Evolutionary conservation across 2,888 invertebrate genomes (phyloP).

Genomic region (Eretmocerus hayati): DNA sequence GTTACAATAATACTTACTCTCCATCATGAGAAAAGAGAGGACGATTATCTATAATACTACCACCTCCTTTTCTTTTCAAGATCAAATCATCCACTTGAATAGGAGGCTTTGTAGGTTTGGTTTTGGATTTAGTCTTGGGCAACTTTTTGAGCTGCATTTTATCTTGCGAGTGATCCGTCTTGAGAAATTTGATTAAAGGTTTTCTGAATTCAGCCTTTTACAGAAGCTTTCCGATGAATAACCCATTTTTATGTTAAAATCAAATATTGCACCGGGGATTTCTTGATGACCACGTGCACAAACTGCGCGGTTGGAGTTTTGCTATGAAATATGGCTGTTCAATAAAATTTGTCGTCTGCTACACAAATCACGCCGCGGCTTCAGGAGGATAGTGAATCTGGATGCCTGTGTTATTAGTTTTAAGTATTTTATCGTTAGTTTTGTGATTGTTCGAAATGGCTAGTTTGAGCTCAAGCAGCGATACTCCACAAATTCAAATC

Average conservation of each 20-base stretch:
- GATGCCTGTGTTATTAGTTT: too few species aligned
- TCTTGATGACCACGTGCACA: background rate
- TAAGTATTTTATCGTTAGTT: too few species aligned
- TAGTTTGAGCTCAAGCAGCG: slow-evolving; percentile 22
- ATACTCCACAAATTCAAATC: slow-evolving; percentile 65
- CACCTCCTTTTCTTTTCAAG: slow-evolving; percentile 57
- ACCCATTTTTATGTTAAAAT: too few species aligned
- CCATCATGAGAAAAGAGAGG: slow-evolving; percentile 58
- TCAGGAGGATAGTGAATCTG: too few species aligned
- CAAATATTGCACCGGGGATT: too few species aligned
- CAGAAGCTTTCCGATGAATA: too few species aligned
- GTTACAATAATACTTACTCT: slow-evolving; percentile 50
- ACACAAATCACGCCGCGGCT: too few species aligned
- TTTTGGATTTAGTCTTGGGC: slow-evolving; percentile 8
- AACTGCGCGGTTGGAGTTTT: slow-evolving; percentile 1
- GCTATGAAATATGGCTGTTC: too few species aligned
- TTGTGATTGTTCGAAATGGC: slow-evolving; percentile 9
- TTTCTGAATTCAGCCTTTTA: too few species aligned
- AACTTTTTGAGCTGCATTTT: background rate
- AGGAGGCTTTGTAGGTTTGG: slow-evolving; percentile 1
- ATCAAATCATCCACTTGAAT: slow-evolving; percentile 43
- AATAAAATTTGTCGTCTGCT: too few species aligned
- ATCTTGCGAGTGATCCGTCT: background rate
- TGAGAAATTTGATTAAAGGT: background rate
- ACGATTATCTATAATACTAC: slow-evolving; percentile 54